phyloP scores from a whole-genome alignment of 1,140 invertebrate species.

The Eueides isabella region DNA sequence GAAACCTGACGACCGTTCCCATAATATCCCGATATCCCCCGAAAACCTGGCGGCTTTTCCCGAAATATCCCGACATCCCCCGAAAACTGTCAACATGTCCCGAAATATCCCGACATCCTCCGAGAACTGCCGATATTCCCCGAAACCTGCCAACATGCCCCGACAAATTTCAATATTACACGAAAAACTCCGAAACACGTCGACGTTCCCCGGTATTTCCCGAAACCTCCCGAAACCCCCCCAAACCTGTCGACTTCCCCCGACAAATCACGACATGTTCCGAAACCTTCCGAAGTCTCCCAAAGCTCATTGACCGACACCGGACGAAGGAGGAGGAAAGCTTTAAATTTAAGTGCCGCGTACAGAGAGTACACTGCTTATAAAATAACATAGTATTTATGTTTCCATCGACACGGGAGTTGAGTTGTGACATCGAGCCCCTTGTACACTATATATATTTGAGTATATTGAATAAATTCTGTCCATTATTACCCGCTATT shows the following conservation, averaged over 20 bases:
- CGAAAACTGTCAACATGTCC: no score
- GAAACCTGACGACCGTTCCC: no score
- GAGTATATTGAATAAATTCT: conserved; percentile 68
- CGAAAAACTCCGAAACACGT: neutral
- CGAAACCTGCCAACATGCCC: no score
- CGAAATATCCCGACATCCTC: no score
- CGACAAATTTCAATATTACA: no score
- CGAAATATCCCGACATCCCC: no score
- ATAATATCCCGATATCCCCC: no score
- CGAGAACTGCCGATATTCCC: no score
- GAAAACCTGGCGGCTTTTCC: no score
- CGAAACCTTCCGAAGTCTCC: neutral
- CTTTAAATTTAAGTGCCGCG: conserved; percentile 63
- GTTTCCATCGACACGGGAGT: conserved; percentile 57
- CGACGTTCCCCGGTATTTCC: neutral
- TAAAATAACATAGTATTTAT: conserved; percentile 79
- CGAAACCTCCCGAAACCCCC: conserved; percentile 54
- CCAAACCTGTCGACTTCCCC: conserved; percentile 90
- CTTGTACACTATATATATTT: conserved; percentile 66
- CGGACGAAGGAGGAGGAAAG: conserved; percentile 46
- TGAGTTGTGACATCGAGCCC: conserved; percentile 64
- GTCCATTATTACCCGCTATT: conserved; percentile 59
- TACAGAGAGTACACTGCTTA: conserved; percentile 58
- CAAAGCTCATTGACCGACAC: neutral
- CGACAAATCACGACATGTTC: conserved; percentile 65